phyloP scores from a whole-genome alignment of 2,888 invertebrate species.

The Sceliomorpha sp. region DNA sequence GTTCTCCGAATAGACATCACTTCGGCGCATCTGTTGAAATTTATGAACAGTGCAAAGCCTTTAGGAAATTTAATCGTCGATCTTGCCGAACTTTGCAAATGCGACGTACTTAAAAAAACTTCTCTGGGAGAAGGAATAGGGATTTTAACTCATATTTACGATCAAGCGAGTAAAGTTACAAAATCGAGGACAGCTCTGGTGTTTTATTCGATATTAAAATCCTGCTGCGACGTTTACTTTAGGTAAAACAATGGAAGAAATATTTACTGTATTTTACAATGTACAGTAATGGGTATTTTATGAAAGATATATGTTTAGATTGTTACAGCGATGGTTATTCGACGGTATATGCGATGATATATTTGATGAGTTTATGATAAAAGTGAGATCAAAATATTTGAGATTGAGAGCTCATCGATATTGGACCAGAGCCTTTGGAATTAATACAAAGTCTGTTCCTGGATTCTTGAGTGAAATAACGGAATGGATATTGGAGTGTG shows the following conservation, averaged over 20 bases:
- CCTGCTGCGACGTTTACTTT: conserved; percentile 84
- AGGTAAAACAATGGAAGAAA: conserved; percentile 75
- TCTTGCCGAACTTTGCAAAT: conserved; percentile 70
- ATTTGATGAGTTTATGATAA: conserved; percentile 92
- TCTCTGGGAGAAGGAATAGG: conserved; percentile 81
- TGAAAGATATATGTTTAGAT: conserved; percentile 75
- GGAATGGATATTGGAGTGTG: conserved; percentile 86
- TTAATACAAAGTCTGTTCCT: conserved; percentile 82
- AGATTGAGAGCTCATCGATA: conserved; percentile 84
- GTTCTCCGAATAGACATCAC: conserved; percentile 63
- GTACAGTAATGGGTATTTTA: not conserved
- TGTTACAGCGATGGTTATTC: conserved; percentile 91
- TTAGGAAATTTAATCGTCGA: conserved; percentile 68
- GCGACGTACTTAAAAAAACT: conserved; percentile 60
- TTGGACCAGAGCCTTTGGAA: conserved; percentile 85
- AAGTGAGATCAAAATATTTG: conserved; percentile 85
- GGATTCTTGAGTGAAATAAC: conserved; percentile 85
- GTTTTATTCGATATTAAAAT: conserved; percentile 82
- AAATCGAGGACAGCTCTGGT: conserved; percentile 82
- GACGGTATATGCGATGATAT: conserved; percentile 91
- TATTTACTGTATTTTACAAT: not conserved
- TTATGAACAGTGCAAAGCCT: conserved; percentile 65
- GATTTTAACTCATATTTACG: conserved; percentile 85
- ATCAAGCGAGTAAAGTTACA: conserved; percentile 83
- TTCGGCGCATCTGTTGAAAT: conserved; percentile 61